These are phyloP conservation scores for Ceratosolen solmsi DNA, from an alignment of 1,140 invertebrate species.

Conservation along the genomic window DNA sequence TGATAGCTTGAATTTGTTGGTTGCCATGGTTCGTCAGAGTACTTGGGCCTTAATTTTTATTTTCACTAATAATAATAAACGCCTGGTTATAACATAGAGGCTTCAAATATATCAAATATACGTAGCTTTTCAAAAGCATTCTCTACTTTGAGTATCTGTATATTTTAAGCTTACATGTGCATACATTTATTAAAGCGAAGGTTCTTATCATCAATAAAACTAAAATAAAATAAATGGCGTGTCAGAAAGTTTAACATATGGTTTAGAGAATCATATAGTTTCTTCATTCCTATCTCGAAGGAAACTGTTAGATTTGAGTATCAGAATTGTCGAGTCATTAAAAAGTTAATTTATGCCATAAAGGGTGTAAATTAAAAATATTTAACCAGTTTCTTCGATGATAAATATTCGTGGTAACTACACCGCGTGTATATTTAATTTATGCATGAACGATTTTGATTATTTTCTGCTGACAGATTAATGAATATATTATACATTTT, in stretches of 20 bases:
- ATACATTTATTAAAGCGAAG: not conserved
- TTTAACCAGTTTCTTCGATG: not conserved
- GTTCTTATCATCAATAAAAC: conserved; percentile 1
- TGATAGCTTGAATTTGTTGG: too few species aligned
- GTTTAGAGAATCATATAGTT: not conserved
- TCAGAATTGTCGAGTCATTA: not conserved
- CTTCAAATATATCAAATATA: not conserved
- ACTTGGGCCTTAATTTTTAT: not conserved
- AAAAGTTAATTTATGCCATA: not conserved
- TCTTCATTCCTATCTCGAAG: not conserved
- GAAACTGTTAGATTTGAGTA: conserved; percentile 1
- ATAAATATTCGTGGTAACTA: not conserved
- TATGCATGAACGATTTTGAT: not conserved
- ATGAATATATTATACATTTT: conserved; percentile 2
- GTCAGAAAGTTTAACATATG: not conserved
- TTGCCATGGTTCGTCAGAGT: too few species aligned
- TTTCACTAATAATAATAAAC: not conserved
- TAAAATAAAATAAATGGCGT: not conserved
- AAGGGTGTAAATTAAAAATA: not conserved
- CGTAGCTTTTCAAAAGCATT: not conserved
- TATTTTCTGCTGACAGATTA: not conserved
- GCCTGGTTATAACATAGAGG: not conserved
- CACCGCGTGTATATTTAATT: not conserved
- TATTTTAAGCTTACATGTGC: not conserved
- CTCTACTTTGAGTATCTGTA: not conserved